Evolutionary conservation across 1,140 invertebrate species (phyloP), one percentile per base, ranked within the genome.

Genomic region (Aethina tumida): DNA sequence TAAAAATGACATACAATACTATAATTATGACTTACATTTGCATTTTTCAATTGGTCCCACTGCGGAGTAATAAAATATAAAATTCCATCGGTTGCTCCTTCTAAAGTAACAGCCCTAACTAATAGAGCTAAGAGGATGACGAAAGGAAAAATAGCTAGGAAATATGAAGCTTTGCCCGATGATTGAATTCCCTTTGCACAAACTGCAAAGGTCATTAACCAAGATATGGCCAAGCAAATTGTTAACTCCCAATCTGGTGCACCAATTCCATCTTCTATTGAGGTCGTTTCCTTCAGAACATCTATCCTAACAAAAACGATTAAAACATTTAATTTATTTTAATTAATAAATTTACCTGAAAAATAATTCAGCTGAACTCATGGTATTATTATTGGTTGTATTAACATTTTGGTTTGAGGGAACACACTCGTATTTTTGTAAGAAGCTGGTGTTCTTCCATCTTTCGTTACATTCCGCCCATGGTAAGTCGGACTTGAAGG

Each of bases 131-230:
- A 64, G 43, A 94, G 69, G 8, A 91, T 74, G 0, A 89, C 66
- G 53, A 91, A 92, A 0, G 88, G 87, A 56, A 91, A 92, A 1
- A 89, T 60, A 0, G 87, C 87, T 1, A 88, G 72, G 56, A 91
- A 89, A 55, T 90, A 91, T 1, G 84, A 71, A 0, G 76, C 79
- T 61, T 83, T 84, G 26, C 82, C 82, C 0, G 79, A 78, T 45
- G 75, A 79, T 54, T 79, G 76, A 0, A 92, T 80, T 18, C 89
- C 89, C 52, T 77, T 78, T 33, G 81, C 74, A 9, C 89, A 73
- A 31, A 87, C 77, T 15, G 80, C 50, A 56, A 83, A 89, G 14
- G 90, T 77, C 4, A 78, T 58, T 6, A 81, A 40, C 88, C 88
- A 94, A 2, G 84, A 76, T 3, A 73, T 66, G 3, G 85, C 58